Evolutionary conservation across 2,888 invertebrate species (phyloP), one percentile per base, ranked within the genome.

Genomic region (Pocota personata): DNA sequence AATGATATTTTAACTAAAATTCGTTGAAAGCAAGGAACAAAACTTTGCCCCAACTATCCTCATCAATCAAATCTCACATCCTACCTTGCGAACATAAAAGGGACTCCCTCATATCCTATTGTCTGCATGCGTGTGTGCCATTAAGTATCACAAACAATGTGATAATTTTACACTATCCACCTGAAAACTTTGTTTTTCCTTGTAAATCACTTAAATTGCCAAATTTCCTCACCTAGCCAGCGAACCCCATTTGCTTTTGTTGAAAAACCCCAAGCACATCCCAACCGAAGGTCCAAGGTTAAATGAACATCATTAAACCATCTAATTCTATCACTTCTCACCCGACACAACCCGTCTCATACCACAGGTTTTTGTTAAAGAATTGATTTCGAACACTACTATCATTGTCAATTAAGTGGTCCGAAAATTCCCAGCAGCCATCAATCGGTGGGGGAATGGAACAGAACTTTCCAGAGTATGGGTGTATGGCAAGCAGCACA

Each of bases 361-460:
- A 16, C 40, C 40, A 52, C 30, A 2, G 30, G 35, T 32, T 71
- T 76, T 48, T 60, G 72, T 37, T 58, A 66, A 86, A 67, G 76
- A 86, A 86, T 86, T 86, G 86, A 82, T 86, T 86, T 77, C 77
- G 77, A 76, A 77, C 80, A 78, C 80, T 62, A 72, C 76, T 86
- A 86, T 86, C 80, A 82, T 76, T 82, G 80, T 76, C 80, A 82
- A 86, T 86, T 86, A 86, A 86, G 86, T 72, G 80, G 80, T 76
- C 86, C 46, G 66, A 58, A 66, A 67, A 57, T 79, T 69, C 52
- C 80, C 40, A 67, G 62, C 32, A 77, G 32, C 40, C 73, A 78
- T 69, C 73, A 78, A 71, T 82, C 57, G 37, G 60, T 37, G 71
- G 58, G 48, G 58, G 46, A 32, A 52, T 55, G 50, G 14, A 21